Percentiles rank a stretch among this genome's conserved stretches.
Evolutionary conservation across 2,113 vertebrate genomes (phyloP).

Genomic region (Spermophilus dauricus): DNA sequence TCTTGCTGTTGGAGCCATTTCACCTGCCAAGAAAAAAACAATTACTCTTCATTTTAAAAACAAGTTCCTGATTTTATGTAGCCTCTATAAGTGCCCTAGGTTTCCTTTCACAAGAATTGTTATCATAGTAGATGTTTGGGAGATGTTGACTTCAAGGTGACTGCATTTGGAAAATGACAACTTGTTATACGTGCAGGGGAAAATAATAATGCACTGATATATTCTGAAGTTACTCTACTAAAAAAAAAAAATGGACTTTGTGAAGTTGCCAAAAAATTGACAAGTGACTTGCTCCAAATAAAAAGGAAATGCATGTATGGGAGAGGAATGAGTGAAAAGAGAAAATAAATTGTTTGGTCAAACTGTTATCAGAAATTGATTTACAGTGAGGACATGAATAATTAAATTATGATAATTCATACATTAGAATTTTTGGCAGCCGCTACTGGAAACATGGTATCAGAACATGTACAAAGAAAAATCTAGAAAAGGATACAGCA

Average conservation of each 20-base stretch:
- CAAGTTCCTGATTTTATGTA: not conserved
- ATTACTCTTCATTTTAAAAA: not conserved
- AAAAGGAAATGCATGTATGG: not conserved
- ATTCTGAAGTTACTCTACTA: not conserved
- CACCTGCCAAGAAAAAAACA: conserved; percentile 88
- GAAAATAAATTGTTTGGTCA: not conserved
- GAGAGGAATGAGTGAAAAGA: not conserved
- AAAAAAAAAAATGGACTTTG: not conserved
- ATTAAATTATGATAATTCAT: not conserved
- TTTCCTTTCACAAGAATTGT: not conserved
- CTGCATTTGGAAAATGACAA: not conserved
- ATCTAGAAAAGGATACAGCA: not conserved
- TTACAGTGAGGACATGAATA: not conserved
- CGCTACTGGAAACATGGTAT: not conserved
- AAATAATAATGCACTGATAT: not conserved
- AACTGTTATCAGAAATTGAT: not conserved
- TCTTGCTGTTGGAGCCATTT: conserved; percentile 95
- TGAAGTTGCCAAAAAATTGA: not conserved
- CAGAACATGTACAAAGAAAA: conserved; percentile 20
- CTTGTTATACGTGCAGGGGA: not conserved
- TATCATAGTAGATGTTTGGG: too few relatives aligned
- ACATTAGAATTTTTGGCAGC: not conserved
- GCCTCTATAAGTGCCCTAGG: not conserved
- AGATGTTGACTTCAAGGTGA: not conserved
- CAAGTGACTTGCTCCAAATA: not conserved